Evolutionary conservation across 2,888 invertebrate species (phyloP).

Genomic region (Brenthis ino): DNA sequence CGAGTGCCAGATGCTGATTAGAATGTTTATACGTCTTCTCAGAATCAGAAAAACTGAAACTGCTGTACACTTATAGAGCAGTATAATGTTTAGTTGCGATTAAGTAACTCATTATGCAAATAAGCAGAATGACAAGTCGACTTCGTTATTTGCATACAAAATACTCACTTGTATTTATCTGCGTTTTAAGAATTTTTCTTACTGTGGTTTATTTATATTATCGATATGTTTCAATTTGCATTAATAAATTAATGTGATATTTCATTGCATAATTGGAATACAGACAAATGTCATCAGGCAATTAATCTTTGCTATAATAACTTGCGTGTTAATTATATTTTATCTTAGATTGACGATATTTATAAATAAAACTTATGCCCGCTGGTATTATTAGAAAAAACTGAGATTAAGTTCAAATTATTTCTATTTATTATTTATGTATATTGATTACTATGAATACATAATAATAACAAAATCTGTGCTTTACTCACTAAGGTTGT

Average conservation of each 20-base stretch:
- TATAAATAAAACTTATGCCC: neutral
- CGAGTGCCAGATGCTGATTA: conserved; percentile 24
- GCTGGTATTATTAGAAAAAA: no score
- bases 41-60: conserved; percentile 16
- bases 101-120: conserved; percentile 58
- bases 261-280: no score
- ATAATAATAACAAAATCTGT: conserved; percentile 23
- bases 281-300: neutral
- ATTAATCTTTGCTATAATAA: neutral
- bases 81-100: conserved; percentile 30
- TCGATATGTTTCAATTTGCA: no score
- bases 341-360: neutral
- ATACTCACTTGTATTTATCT: no score
- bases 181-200: no score
- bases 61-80: conserved; percentile 18
- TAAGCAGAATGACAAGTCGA: conserved; percentile 49
- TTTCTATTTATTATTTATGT: neutral
- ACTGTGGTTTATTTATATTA: no score
- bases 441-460: conserved; percentile 1
- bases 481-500: conserved; percentile 44
- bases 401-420: neutral
- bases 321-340: neutral
- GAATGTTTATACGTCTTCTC: conserved; percentile 18
- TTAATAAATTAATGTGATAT: no score
- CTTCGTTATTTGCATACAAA: no score